Conservation (phyloP, 2,797 vertebrate genomes). For the Glyptemys insculpta region DNA sequence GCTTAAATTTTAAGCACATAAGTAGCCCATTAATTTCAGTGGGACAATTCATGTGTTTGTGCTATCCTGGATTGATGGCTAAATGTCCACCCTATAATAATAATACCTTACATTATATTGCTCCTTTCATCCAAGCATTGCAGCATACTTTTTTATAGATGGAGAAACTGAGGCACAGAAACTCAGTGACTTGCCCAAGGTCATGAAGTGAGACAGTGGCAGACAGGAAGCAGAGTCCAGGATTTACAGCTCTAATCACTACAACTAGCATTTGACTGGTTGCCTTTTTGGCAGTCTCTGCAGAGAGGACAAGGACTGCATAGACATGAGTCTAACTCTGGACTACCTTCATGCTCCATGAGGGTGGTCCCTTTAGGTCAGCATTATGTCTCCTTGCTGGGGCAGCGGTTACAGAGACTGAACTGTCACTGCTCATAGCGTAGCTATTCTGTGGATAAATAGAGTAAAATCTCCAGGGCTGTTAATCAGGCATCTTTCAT, state of each 20-base stretch:
- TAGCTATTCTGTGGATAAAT: not conserved
- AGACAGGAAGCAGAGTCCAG: not conserved
- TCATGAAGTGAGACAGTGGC: not conserved
- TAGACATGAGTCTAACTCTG: fast-evolving
- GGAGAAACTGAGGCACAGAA: not conserved
- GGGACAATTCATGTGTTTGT: not conserved
- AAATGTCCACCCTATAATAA: not conserved
- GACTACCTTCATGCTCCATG: fast-evolving
- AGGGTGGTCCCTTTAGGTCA: not conserved
- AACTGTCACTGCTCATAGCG: not conserved
- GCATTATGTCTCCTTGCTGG: not conserved
- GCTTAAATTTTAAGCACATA: not conserved
- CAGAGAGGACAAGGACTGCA: not conserved
- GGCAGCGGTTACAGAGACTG: not conserved
- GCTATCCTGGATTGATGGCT: not conserved
- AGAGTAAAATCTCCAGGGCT: not conserved
- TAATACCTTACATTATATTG: not conserved
- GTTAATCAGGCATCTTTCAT: constrained; percentile 36
- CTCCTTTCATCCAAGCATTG: not conserved
- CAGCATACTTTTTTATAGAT: not conserved
- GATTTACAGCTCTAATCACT: not conserved
- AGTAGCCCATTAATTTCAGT: not conserved
- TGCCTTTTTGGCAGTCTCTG: fast-evolving
- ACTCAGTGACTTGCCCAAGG: not conserved
- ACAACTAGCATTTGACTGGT: not conserved